Base-by-base conservation (phyloP, 1,140 invertebrate species). In the Steinernema feltiae region DNA sequence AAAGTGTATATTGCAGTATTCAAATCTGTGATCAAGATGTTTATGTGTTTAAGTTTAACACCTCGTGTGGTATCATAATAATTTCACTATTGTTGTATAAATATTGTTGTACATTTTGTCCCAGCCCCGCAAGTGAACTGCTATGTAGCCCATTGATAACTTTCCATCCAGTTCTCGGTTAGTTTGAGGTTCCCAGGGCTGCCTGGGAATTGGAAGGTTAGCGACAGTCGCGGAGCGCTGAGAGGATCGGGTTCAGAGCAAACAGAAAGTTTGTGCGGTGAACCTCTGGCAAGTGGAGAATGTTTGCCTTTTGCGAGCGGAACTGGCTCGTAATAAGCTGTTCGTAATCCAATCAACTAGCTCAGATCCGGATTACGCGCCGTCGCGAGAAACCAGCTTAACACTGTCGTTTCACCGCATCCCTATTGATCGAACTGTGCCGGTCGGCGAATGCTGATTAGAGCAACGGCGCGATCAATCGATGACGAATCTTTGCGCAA, bases 291-390 rank as follows among this genome's bases (percentile, higher is more conserved):
- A 63, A 63, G 24, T 27, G 12, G 53, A n/a, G 7, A 12, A 27
- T 63, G 53, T 63, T 63, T 63, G 53, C 53, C 53, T 63, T 63
- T 63, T 63, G 53, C 53, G 53, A 12, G 53, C 53, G 53, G 53
- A 63, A 63, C 53, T 63, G 53, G 53, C 53, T 63, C 7, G 53
- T 63, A 63, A 63, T 63, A 63, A 12, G 12, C 53, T 63, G 53
- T 15, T 21, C 53, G 53, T 63, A 63, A 63, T 63, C 53, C 53
- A 63, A 63, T 63, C 53, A 63, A 63, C 53, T 63, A 63, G 53
- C 53, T 63, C 53, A 63, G 53, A 63, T 63, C 53, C 53, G 24
- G 53, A 63, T 63, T 63, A 63, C 24, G 53, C 53, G 53, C 24
- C 53, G 53, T 63, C 53, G 53, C 24, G 24, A 21, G 53, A 63